These are phyloP conservation scores for Hybos culiciformis DNA, from an alignment of 2,888 invertebrate genomes.

Conservation along the genomic window DNA sequence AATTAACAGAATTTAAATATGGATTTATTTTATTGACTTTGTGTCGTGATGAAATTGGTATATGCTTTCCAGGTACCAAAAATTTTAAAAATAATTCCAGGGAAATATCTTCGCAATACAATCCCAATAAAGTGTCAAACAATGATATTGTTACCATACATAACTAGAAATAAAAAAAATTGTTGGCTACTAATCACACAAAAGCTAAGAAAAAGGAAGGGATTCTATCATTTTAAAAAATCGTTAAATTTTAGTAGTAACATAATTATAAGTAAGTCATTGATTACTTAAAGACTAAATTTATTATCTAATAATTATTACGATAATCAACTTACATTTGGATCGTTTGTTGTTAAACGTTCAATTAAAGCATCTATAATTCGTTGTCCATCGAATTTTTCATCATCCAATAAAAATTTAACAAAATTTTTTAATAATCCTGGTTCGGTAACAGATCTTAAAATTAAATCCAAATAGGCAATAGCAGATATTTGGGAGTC, in stretches of 20 bases:
- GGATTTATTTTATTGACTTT: slow-evolving; percentile 57
- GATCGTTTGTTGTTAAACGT: slow-evolving; percentile 56
- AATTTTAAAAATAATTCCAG: slow-evolving; percentile 78
- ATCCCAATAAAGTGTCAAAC: slow-evolving; percentile 77
- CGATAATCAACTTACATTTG: slow-evolving; percentile 45
- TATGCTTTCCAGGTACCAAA: slow-evolving; percentile 65
- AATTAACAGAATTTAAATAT: slow-evolving; percentile 59
- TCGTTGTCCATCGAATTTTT: slow-evolving; percentile 70
- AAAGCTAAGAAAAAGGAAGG: too few species aligned
- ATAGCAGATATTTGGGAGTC: slow-evolving; percentile 86
- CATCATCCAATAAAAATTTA: slow-evolving; percentile 66
- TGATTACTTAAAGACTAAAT: background rate
- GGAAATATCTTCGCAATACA: slow-evolving; percentile 95
- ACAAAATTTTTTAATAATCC: slow-evolving; percentile 71
- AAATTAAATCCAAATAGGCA: slow-evolving; percentile 80
- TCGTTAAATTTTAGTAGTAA: background rate
- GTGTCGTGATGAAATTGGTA: slow-evolving; percentile 58
- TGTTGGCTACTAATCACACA: too few species aligned
- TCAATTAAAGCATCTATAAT: slow-evolving; percentile 71
- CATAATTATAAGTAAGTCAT: slow-evolving; percentile 6
- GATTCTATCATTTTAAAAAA: too few species aligned
- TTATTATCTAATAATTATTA: slow-evolving; percentile 2
- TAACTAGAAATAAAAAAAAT: slow-evolving; percentile 38
- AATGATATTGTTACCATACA: slow-evolving; percentile 81
- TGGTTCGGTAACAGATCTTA: slow-evolving; percentile 75